Percentiles rank a stretch among this genome's conserved stretches.
Conservation (phyloP, 2,797 vertebrate genomes). For the Chiroxiphia lanceolata region DNA sequence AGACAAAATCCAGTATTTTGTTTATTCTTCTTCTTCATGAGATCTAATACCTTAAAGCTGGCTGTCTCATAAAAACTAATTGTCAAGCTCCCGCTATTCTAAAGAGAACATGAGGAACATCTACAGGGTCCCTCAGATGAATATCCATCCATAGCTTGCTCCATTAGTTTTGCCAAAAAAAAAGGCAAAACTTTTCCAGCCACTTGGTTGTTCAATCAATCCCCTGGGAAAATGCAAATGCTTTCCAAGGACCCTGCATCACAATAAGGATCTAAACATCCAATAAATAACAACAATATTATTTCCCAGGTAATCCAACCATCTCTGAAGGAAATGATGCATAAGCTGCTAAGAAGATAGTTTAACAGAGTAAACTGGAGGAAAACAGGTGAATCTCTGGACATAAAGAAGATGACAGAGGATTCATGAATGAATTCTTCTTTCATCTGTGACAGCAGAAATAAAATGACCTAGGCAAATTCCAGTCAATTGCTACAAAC, state of each 20-base stretch:
- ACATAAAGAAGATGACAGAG: background rate
- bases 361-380: background rate
- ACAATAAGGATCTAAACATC: background rate
- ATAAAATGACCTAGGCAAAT: background rate
- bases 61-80: background rate
- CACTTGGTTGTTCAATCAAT: background rate
- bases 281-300: background rate
- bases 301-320: background rate
- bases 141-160: background rate
- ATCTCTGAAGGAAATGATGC: background rate
- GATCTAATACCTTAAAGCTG: background rate
- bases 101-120: background rate
- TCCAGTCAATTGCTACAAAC: background rate
- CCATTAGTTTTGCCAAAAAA: background rate
- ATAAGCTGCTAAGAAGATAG: background rate
- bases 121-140: background rate
- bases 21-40: background rate
- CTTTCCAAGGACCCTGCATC: background rate
- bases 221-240: background rate
- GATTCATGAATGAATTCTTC: background rate
- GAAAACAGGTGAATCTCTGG: background rate
- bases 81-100: background rate
- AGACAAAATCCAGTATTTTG: background rate
- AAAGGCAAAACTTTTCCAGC: background rate
- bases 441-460: background rate